Evolutionary conservation across 1,140 invertebrate genomes (phyloP).

Genomic region (Wasmannia auropunctata): DNA sequence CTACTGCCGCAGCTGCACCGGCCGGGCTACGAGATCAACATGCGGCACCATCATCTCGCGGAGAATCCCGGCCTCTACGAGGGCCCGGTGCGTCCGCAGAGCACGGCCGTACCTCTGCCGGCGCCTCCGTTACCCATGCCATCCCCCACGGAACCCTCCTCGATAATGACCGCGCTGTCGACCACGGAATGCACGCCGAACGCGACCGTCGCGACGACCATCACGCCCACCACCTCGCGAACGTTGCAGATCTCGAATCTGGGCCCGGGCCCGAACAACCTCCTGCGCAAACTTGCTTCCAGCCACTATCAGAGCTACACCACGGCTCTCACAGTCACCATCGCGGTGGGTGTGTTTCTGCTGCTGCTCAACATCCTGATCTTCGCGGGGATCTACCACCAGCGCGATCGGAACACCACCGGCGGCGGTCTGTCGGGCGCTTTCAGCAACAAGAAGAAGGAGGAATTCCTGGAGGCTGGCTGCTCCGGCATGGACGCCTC

Average conservation of each 20-base stretch:
- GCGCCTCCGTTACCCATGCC: slow-evolving; percentile 84
- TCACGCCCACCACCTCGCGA: slow-evolving; percentile 79
- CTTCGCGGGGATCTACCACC: slow-evolving; percentile 97
- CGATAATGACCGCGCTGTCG: slow-evolving; percentile 73
- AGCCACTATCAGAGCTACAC: slow-evolving; percentile 95
- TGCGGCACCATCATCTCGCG: slow-evolving; percentile 92
- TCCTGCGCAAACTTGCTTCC: slow-evolving; percentile 90
- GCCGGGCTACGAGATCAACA: slow-evolving; percentile 91
- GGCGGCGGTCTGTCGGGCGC: slow-evolving; percentile 76
- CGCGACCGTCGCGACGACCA: slow-evolving; percentile 82
- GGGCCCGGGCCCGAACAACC: slow-evolving; percentile 86
- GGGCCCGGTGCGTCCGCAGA: slow-evolving; percentile 90
- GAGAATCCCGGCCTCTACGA: slow-evolving; percentile 90
- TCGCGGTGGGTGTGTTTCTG: slow-evolving; percentile 95
- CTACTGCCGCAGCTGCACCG: slow-evolving; percentile 95
- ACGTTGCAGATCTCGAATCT: slow-evolving; percentile 76
- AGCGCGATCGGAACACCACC: slow-evolving; percentile 88
- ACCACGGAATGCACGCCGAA: slow-evolving; percentile 83
- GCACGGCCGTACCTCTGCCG: slow-evolving; percentile 87
- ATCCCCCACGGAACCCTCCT: slow-evolving; percentile 83
- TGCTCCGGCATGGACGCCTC: slow-evolving; percentile 88
- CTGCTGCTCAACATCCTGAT: slow-evolving; percentile 96
- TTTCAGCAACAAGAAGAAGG: slow-evolving; percentile 89
- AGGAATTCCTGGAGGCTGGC: slow-evolving; percentile 90
- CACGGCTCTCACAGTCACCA: slow-evolving; percentile 95